Evolutionary conservation across 2,888 invertebrate genomes (phyloP), one percentile per base, ranked within the genome.

Genomic region (Eubasilissa splendida): DNA sequence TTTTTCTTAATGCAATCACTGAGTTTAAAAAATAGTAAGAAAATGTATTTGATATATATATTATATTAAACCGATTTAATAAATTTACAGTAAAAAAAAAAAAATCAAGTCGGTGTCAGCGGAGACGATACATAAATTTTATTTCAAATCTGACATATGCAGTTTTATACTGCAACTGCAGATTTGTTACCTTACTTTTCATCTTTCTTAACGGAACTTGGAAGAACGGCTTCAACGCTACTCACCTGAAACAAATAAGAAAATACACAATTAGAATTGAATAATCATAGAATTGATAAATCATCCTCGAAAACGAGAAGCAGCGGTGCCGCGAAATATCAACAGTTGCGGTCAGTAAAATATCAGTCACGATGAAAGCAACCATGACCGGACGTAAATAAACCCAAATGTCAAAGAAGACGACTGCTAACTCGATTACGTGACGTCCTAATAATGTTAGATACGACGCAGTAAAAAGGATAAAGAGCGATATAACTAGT

Each of bases 241-340:
- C 68, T 68, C 68, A 68, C 68, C 68, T 68, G 50, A 68, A 68
- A 68, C 42, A n/a, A 68, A 50, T 22, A 68, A 9, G 4, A 52
- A 52, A 68, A 68, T 10, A 14, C 33, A 14, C n/a, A 1, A 68
- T 68, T 68, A 68, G 68, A 68, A 66, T 50, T 11, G 1, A 31
- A 66, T 11, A 8, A 50, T 8, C 4, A 66, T 12, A 66, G 42
- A 12, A 66, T 5, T 2, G 42, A 63, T 33, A 12, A 33, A 11
- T 63, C 42, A 33, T 63, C 5, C 22, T 33, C 7, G 14, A 5
- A 60, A 60, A 10, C 22, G 31, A 8, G 31, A 63, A 4, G 4
- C 7, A 42, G 7, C 7, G 7, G 7, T 7, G 42, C 42, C 42
- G 42, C 4, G 42, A 42, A 42, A 42, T 42, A 42, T 7, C 42